Conservation (phyloP, 35 echinoderm and acorn worm species). For the Heliocidaris erythrogramma region DNA sequence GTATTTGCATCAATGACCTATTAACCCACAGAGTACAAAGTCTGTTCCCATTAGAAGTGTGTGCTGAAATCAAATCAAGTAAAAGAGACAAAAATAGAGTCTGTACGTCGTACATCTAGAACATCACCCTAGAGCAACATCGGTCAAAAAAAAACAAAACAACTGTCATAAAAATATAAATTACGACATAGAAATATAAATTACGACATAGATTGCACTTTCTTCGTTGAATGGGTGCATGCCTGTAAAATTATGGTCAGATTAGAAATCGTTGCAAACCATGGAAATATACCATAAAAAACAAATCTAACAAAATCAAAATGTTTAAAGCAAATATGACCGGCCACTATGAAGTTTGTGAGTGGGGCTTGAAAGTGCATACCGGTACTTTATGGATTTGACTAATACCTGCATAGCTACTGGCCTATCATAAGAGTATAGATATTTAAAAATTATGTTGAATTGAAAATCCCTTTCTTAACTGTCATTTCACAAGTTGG, state of each 20-base stretch:
- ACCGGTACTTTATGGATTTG: too few species aligned
- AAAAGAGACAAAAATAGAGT: not conserved
- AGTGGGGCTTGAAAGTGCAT: too few species aligned
- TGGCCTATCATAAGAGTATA: too few species aligned
- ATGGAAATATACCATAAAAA: too few species aligned
- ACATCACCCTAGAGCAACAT: not conserved
- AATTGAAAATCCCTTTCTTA: too few species aligned
- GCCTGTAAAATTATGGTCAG: not conserved
- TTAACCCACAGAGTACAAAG: not conserved
- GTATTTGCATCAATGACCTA: not conserved
- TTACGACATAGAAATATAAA: not conserved
- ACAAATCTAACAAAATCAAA: too few species aligned
- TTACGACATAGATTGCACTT: not conserved
- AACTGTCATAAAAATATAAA: not conserved
- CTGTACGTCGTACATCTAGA: not conserved
- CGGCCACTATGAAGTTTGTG: too few species aligned
- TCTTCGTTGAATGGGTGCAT: not conserved
- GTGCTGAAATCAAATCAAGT: not conserved
- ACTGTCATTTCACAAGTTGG: too few species aligned
- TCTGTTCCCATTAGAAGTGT: not conserved
- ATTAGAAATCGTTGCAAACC: not conserved
- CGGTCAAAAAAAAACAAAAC: not conserved
- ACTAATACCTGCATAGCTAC: too few species aligned
- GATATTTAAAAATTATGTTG: too few species aligned
- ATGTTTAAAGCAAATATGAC: too few species aligned